Conservation (phyloP, 2,113 vertebrate genomes). For the Marmota monax region DNA sequence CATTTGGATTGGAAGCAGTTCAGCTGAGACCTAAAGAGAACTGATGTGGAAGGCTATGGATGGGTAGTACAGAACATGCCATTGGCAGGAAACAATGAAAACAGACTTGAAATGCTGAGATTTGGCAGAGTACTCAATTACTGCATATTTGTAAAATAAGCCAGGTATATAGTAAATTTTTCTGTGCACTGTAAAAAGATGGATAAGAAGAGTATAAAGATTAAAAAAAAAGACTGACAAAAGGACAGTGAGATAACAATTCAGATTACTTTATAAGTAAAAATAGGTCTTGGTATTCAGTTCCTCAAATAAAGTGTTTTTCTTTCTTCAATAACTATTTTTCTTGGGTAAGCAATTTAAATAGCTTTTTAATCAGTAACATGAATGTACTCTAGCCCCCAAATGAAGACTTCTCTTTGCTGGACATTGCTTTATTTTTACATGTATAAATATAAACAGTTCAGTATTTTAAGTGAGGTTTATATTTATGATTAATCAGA, state of each 20-base stretch:
- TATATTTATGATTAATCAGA: slow-evolving; percentile 38
- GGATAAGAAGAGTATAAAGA: background rate
- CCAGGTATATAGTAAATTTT: background rate
- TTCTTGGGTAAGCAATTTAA: slow-evolving; percentile 9
- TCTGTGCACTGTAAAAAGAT: background rate
- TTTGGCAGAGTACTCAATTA: background rate
- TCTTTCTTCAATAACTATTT: background rate
- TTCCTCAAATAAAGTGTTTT: background rate
- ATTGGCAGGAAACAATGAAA: background rate
- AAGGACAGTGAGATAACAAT: background rate
- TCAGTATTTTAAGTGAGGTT: slow-evolving; percentile 12
- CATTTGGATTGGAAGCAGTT: background rate
- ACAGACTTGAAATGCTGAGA: background rate
- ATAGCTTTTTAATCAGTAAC: background rate
- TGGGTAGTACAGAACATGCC: background rate
- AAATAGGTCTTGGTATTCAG: background rate
- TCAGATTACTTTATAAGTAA: background rate
- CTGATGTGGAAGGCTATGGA: background rate
- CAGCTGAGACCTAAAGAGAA: background rate
- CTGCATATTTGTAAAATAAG: background rate
- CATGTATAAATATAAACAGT: slow-evolving; percentile 33
- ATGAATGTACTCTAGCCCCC: background rate
- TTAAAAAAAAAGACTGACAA: background rate
- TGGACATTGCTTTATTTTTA: background rate
- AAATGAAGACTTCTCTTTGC: background rate